Percentiles rank a stretch among this genome's conserved stretches.
Evolutionary conservation across 2,888 invertebrate species (phyloP).

Genomic region (Dynastes grantii): DNA sequence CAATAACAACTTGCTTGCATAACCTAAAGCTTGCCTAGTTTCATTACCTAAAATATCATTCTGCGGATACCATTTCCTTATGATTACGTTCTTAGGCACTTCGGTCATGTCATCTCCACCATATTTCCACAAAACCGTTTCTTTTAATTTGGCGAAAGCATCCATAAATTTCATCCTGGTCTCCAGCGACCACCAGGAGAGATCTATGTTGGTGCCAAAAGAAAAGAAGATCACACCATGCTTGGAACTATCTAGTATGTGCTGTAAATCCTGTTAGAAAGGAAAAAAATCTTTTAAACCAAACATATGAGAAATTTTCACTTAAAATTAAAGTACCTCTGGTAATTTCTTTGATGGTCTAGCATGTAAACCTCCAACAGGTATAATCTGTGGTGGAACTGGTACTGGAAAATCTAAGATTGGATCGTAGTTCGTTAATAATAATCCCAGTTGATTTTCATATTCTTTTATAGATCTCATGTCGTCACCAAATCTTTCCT

Average conservation of each 20-base stretch:
- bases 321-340: not conserved
- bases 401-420: slow-evolving; percentile 62
- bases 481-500: slow-evolving; percentile 58
- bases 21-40: no score
- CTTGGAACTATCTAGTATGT: slow-evolving; percentile 61
- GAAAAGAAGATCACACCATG: slow-evolving; percentile 66
- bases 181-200: slow-evolving; percentile 57
- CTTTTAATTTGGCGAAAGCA: slow-evolving; percentile 64
- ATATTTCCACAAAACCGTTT: slow-evolving; percentile 66
- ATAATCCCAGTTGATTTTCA: slow-evolving; percentile 59
- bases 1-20: no score
- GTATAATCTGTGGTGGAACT: slow-evolving; percentile 65
- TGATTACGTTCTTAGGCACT: slow-evolving; percentile 64
- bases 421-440: slow-evolving; percentile 63
- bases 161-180: slow-evolving; percentile 58
- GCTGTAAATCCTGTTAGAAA: slow-evolving; percentile 54
- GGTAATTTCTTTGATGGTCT: slow-evolving; percentile 55
- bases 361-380: slow-evolving; percentile 66
- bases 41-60: slow-evolving; percentile 63
- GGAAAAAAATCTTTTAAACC: not conserved
- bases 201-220: slow-evolving; percentile 64
- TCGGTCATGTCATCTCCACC: slow-evolving; percentile 60
- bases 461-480: slow-evolving; percentile 58
- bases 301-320: not conserved
- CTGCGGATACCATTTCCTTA: slow-evolving; percentile 67